phyloP scores from a whole-genome alignment of 2,113 vertebrate genomes.

The Nannospalax galili region DNA sequence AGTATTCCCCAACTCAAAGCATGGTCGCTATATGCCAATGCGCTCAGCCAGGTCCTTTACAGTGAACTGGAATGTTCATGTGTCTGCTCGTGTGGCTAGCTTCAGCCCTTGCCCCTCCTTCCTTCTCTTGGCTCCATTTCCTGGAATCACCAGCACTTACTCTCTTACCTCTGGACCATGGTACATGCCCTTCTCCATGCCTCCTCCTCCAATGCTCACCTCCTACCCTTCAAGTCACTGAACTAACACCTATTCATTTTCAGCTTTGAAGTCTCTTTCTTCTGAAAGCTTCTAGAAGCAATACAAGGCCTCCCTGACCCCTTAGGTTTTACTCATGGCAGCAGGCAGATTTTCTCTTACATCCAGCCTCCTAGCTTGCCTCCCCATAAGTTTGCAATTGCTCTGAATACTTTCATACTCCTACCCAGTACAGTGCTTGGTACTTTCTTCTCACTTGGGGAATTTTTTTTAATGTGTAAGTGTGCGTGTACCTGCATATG shows the following conservation, averaged over 20 bases:
- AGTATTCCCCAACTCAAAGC: background rate
- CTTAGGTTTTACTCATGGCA: background rate
- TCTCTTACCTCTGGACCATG: background rate
- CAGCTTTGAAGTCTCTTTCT: background rate
- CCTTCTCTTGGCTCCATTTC: background rate
- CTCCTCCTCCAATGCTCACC: rapidly evolving
- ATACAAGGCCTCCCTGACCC: background rate
- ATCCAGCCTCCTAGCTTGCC: background rate
- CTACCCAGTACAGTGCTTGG: no score
- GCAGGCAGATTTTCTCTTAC: background rate
- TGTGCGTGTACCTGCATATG: background rate
- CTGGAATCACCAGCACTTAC: background rate
- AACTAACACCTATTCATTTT: background rate
- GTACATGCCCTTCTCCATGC: background rate
- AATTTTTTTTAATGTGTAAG: no score
- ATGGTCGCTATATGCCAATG: background rate
- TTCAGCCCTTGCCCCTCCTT: background rate
- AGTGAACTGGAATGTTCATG: background rate
- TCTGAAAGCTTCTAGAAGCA: background rate
- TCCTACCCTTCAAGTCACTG: background rate
- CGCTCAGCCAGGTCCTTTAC: background rate
- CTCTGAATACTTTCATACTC: background rate
- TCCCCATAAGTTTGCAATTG: background rate
- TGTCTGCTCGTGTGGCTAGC: background rate
- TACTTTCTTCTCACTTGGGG: background rate